These are phyloP conservation scores for Apodemia mormo DNA, from an alignment of 2,888 invertebrate genomes.

Conservation along the genomic window DNA sequence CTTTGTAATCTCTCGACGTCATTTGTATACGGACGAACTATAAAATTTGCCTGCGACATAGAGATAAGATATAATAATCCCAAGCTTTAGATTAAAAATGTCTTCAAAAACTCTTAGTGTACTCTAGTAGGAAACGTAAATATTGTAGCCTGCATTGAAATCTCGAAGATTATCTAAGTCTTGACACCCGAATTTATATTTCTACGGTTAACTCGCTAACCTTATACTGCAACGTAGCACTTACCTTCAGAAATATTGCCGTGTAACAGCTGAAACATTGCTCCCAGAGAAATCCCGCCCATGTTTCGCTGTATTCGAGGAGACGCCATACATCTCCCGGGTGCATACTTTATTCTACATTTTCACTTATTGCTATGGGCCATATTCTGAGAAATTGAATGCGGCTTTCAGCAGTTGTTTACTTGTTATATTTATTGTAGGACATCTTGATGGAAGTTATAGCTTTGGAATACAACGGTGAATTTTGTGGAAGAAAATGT, in stretches of 20 bases:
- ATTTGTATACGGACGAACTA: no score
- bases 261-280: slow-evolving; percentile 28
- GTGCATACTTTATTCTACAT: slow-evolving; percentile 42
- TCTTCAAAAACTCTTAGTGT: no score
- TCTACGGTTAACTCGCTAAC: background rate
- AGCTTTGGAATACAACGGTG: background rate
- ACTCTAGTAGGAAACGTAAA: background rate
- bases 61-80: no score
- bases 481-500: background rate
- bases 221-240: slow-evolving; percentile 12
- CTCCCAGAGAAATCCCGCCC: slow-evolving; percentile 26
- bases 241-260: slow-evolving; percentile 17
- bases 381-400: slow-evolving; percentile 14
- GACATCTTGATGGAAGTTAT: background rate
- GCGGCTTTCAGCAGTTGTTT: slow-evolving; percentile 10
- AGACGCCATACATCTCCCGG: slow-evolving; percentile 45
- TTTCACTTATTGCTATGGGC: slow-evolving; percentile 27
- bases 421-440: slow-evolving; percentile 13
- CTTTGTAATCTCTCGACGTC: no score
- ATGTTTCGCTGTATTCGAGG: slow-evolving; percentile 9
- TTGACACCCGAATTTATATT: slow-evolving; percentile 2
- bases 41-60: no score
- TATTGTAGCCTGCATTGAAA: background rate
- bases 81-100: no score
- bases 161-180: slow-evolving; percentile 1